Evolutionary conservation across 1,140 invertebrate genomes (phyloP).

Genomic region (Globodera ellingtonae): DNA sequence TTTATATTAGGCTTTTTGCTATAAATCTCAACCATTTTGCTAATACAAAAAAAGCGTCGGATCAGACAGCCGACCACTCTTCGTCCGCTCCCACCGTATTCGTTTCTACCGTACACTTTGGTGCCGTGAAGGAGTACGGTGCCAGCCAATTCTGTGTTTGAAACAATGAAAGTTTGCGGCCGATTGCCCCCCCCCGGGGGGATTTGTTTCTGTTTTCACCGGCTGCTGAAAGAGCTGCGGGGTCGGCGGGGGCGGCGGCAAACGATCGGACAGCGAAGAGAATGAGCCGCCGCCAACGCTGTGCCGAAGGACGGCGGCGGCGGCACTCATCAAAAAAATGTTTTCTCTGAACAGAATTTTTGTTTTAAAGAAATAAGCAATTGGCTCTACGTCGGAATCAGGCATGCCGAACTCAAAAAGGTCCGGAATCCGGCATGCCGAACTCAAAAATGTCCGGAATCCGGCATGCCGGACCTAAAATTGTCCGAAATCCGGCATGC

Average conservation of each 20-base stretch:
- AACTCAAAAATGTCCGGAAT: no score
- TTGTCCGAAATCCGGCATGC: no score
- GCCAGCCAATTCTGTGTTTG: not conserved
- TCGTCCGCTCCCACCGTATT: not conserved
- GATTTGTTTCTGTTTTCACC: not conserved
- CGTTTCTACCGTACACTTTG: not conserved
- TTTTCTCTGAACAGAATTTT: not conserved
- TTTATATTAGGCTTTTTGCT: no score
- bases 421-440: no score
- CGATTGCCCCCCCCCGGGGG: not conserved
- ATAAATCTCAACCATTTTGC: no score
- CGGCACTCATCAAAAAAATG: not conserved
- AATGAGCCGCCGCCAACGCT: not conserved
- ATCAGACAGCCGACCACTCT: not conserved
- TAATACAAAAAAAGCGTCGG: no score
- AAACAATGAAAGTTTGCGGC: not conserved
- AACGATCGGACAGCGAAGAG: conserved; percentile 21
- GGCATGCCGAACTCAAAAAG: no score
- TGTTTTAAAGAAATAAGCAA: no score
- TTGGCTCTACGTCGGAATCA: no score
- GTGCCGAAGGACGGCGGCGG: not conserved
- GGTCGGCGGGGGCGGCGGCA: not conserved
- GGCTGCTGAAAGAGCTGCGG: conserved; percentile 6
- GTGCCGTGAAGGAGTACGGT: not conserved
- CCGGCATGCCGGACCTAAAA: no score